phyloP scores from a whole-genome alignment of 2,797 vertebrate genomes.

The Liasis olivaceus region DNA sequence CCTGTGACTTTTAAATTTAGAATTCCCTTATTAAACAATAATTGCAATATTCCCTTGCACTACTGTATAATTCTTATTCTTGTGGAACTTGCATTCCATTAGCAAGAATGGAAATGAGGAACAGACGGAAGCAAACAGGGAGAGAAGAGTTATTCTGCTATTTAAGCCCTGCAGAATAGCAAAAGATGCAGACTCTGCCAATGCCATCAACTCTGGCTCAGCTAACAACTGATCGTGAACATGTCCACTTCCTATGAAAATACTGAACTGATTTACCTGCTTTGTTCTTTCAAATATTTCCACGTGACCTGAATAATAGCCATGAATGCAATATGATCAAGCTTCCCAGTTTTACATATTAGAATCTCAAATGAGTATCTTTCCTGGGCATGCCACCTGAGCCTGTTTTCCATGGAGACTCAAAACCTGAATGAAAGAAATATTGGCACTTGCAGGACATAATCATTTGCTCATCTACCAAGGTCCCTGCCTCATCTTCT shows the following conservation, averaged over 20 bases:
- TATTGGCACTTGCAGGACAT: background rate
- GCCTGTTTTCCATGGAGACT: background rate
- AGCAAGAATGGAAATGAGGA: background rate
- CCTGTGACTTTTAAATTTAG: background rate
- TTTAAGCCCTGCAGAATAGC: background rate
- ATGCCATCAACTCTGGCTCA: background rate
- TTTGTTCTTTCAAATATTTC: background rate
- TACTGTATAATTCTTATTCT: background rate
- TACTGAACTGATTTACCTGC: background rate
- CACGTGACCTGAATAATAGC: background rate
- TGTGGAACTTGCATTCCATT: background rate
- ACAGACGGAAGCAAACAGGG: background rate
- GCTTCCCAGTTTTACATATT: background rate
- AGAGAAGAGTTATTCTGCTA: background rate
- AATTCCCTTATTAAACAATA: background rate
- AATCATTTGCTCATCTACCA: background rate
- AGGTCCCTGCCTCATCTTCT: background rate
- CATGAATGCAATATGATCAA: background rate
- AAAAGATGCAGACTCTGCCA: background rate
- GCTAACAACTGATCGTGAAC: background rate
- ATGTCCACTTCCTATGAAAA: background rate
- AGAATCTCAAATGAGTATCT: background rate
- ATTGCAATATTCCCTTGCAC: background rate
- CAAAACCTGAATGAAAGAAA: background rate
- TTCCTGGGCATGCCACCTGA: background rate